Conservation (phyloP, 1,140 invertebrate species). For the Hylaeus anthracinus region DNA sequence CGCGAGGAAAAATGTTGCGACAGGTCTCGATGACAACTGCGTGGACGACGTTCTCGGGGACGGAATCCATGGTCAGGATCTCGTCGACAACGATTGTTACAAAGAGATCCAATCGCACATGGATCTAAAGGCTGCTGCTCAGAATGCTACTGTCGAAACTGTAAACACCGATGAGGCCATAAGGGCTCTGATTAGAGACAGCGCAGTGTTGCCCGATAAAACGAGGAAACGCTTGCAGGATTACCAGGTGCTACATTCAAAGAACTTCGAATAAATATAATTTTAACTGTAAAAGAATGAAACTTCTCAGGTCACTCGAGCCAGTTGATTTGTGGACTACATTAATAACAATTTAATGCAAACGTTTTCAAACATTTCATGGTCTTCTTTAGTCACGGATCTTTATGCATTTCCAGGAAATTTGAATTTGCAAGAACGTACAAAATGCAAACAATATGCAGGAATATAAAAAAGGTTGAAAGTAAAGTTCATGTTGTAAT, state of each 20-base stretch:
- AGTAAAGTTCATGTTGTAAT: no score
- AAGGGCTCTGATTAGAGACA: slow-evolving; percentile 80
- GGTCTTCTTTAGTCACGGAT: no score
- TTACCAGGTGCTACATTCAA: slow-evolving; percentile 69
- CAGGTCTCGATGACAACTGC: slow-evolving; percentile 77
- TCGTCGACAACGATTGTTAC: slow-evolving; percentile 78
- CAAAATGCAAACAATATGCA: no score
- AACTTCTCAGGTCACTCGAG: no score
- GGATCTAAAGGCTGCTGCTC: slow-evolving; percentile 65
- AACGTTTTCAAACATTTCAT: no score
- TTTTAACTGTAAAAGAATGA: no score
- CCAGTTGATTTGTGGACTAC: no score
- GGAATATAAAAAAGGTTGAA: no score
- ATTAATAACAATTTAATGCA: no score
- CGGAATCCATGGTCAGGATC: slow-evolving; percentile 77
- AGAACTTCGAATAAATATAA: background rate
- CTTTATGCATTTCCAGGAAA: no score
- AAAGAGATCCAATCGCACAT: slow-evolving; percentile 75
- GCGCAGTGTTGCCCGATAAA: slow-evolving; percentile 81
- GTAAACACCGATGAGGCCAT: slow-evolving; percentile 76
- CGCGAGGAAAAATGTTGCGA: background rate
- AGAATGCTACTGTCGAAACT: slow-evolving; percentile 59
- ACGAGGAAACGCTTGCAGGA: slow-evolving; percentile 71
- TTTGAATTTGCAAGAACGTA: no score
- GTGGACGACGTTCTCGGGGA: slow-evolving; percentile 80